Conservation (phyloP, 2,113 vertebrate species). For the Morone chrysops region DNA sequence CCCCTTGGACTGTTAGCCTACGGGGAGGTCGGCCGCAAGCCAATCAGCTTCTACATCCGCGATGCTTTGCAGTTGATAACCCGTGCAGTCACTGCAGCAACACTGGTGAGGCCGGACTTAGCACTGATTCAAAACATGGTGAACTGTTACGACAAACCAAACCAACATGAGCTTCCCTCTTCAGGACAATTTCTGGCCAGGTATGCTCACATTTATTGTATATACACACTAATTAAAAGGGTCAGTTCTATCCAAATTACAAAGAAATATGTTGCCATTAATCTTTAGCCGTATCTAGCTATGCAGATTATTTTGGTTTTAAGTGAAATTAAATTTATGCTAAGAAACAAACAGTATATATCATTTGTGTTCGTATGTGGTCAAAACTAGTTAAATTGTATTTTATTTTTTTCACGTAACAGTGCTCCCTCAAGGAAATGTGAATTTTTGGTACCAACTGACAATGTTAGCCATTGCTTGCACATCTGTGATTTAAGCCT, state of each 20-base stretch:
- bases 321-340: too few species aligned
- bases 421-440: too few species aligned
- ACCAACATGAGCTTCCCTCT: slow-evolving; percentile 72
- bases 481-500: too few species aligned
- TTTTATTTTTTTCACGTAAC: too few species aligned
- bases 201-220: slow-evolving; percentile 67
- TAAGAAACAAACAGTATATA: too few species aligned
- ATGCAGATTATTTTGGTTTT: background rate
- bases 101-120: slow-evolving; percentile 78
- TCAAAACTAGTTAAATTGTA: too few species aligned
- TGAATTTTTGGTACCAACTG: too few species aligned
- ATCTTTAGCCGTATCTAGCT: background rate
- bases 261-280: background rate
- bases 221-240: slow-evolving; percentile 39
- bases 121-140: slow-evolving; percentile 82
- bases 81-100: slow-evolving; percentile 82
- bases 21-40: slow-evolving; percentile 88
- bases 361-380: too few species aligned
- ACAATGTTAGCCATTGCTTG: too few species aligned
- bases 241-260: background rate
- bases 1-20: slow-evolving; percentile 91
- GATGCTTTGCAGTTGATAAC: slow-evolving; percentile 88
- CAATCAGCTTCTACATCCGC: slow-evolving; percentile 88
- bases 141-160: slow-evolving; percentile 84
- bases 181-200: slow-evolving; percentile 86